phyloP scores from a whole-genome alignment of 2,113 vertebrate species.

The Anolis sagrei region DNA sequence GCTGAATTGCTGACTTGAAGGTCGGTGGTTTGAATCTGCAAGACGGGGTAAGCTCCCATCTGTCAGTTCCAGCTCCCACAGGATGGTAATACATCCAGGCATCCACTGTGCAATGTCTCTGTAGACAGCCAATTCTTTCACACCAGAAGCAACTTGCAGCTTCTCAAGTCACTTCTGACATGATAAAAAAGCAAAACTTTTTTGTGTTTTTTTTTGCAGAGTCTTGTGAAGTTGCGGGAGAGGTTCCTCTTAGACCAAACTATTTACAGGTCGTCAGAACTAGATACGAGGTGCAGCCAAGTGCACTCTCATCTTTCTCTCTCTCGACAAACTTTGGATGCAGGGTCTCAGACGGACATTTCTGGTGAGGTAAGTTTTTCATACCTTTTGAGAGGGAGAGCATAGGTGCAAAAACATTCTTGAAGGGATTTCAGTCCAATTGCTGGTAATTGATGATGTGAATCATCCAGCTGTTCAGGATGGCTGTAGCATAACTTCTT shows the following conservation, averaged over 20 bases:
- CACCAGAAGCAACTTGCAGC: no score
- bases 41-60: no score
- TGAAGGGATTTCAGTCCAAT: conserved; percentile 5
- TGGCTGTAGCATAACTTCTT: background rate
- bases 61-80: no score
- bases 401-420: background rate
- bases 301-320: conserved; percentile 74
- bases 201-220: conserved; percentile 78
- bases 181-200: no score
- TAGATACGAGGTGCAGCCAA: conserved; percentile 71
- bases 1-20: no score
- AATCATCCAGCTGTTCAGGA: background rate
- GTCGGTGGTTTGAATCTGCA: no score
- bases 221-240: conserved; percentile 83
- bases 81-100: no score
- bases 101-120: no score
- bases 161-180: no score
- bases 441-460: background rate
- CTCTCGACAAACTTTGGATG: conserved; percentile 81
- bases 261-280: conserved; percentile 69
- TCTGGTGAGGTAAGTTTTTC: conserved; percentile 82
- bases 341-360: conserved; percentile 85
- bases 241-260: conserved; percentile 76
- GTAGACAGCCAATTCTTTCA: no score
- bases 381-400: conserved; percentile 15